Conservation (phyloP, 2,113 vertebrate genomes). For the Pontoporia blainvillei region DNA sequence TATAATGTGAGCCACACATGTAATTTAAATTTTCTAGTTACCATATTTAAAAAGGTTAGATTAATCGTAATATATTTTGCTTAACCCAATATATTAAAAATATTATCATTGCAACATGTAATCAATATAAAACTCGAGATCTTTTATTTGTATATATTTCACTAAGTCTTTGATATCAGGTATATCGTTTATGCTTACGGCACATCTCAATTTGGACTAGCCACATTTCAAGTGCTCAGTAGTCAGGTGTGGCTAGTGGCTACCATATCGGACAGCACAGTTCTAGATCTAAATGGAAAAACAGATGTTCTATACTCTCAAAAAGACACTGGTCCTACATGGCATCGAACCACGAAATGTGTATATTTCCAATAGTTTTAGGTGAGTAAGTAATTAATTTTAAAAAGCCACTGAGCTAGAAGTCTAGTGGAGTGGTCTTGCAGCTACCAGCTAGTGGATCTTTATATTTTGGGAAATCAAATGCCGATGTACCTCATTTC, state of each 20-base stretch:
- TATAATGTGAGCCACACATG: neutral
- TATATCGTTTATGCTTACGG: neutral
- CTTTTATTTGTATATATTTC: neutral
- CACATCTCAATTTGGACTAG: neutral
- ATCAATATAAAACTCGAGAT: neutral
- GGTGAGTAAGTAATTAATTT: neutral
- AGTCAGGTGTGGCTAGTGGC: neutral
- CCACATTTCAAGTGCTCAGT: neutral
- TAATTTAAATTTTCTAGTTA: slow-evolving; percentile 5
- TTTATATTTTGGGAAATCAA: neutral
- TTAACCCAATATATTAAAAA: slow-evolving; percentile 4
- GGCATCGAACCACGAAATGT: neutral
- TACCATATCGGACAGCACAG: neutral
- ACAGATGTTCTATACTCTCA: neutral
- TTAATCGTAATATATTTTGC: neutral
- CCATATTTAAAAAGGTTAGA: neutral
- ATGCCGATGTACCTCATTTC: neutral
- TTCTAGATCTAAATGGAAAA: neutral
- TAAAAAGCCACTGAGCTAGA: neutral
- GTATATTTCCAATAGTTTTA: neutral
- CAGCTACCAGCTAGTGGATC: neutral
- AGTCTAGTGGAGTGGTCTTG: neutral
- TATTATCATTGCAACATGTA: neutral
- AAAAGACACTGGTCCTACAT: neutral
- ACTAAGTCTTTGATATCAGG: neutral